A percentile compares a stretch with the other conserved stretches of the same genome.
Evolutionary conservation across 2,888 invertebrate species (phyloP).

Genomic region (Drosophila limbata): DNA sequence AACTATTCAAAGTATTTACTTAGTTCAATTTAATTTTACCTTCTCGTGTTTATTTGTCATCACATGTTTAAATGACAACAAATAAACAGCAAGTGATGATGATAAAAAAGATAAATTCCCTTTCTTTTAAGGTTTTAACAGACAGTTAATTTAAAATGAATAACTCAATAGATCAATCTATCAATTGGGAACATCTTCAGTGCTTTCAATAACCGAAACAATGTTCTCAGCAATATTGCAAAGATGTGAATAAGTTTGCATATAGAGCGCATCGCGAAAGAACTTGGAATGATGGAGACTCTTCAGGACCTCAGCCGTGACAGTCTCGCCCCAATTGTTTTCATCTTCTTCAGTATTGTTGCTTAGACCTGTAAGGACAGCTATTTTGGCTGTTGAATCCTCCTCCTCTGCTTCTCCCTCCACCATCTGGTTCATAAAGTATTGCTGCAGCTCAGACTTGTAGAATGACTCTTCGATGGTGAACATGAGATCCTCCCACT

Average conservation of each 20-base stretch:
- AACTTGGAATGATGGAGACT: slow-evolving; percentile 65
- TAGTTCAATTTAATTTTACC: not conserved
- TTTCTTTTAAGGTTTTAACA: not conserved
- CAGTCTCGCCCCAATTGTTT: slow-evolving; percentile 28
- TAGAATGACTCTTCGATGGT: slow-evolving; percentile 70
- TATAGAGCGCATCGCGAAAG: slow-evolving; percentile 75
- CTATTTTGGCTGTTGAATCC: slow-evolving; percentile 8
- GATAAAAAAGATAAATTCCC: not conserved
- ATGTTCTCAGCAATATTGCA: slow-evolving; percentile 77
- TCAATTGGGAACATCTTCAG: slow-evolving; percentile 54
- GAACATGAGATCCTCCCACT: slow-evolving; percentile 73
- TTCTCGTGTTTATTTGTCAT: not conserved
- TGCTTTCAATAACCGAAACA: slow-evolving; percentile 81
- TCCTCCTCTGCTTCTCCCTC: slow-evolving; percentile 28
- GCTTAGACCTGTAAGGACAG: not conserved
- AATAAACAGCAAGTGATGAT: not conserved
- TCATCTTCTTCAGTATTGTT: not conserved
- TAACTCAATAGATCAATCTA: not conserved
- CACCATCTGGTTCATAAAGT: slow-evolving; percentile 32
- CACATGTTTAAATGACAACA: slow-evolving; percentile 11
- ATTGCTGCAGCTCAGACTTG: slow-evolving; percentile 65
- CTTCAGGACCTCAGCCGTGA: slow-evolving; percentile 40
- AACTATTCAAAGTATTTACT: no score
- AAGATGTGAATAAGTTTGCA: slow-evolving; percentile 80
- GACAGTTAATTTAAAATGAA: slow-evolving; percentile 20